Evolutionary conservation across 1,140 invertebrate genomes (phyloP), one percentile per base, ranked within the genome.

Genomic region (Drosophila sulfurigaster): DNA sequence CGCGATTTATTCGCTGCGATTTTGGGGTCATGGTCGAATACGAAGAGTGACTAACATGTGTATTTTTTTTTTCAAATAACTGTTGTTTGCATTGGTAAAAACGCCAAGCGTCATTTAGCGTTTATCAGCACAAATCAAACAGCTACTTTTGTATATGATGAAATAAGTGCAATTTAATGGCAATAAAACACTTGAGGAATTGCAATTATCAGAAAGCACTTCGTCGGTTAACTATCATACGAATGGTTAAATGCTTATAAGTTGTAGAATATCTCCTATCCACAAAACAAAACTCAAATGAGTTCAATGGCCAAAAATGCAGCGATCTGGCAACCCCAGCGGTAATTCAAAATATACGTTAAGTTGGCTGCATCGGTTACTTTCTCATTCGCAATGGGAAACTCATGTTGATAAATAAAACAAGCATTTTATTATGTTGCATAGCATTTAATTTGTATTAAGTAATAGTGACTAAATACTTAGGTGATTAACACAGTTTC

Each of bases 391-490:
- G 20, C 28, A 46, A 46, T 58, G 4, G 3, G 16, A 45, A 15
- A 5, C 1, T 28, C 20, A 25, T n/a, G 7, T 41, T 41, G 6
- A 38, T 43, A 15, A 1, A 11, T 20, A 46, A 43, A 41, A 20
- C 58, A 25, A 49, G 11, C 8, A 7, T 8, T 43, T 41, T n/a
- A 32, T 35, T 73, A 41, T 70, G 41, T 74, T 70, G 75, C 67
- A 72, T 71, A 82, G 72, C 83, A 65, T 68, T 82, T 79, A 82
- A 87, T 82, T 74, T 78, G 15, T 71, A 78, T 89, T 88, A 81
- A 79, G 81, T 89, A 90, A 90, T 89, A 89, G 79, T 89, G 86
- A 90, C 85, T 89, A 89, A 85, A 90, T 90, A 89, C 85, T 89
- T 89, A 89, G 81, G 85, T 89, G 81, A 90, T 81, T 89, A 89